Evolutionary conservation across 2,113 vertebrate species (phyloP), one percentile per base, ranked within the genome.

Genomic region (Willisornis vidua): DNA sequence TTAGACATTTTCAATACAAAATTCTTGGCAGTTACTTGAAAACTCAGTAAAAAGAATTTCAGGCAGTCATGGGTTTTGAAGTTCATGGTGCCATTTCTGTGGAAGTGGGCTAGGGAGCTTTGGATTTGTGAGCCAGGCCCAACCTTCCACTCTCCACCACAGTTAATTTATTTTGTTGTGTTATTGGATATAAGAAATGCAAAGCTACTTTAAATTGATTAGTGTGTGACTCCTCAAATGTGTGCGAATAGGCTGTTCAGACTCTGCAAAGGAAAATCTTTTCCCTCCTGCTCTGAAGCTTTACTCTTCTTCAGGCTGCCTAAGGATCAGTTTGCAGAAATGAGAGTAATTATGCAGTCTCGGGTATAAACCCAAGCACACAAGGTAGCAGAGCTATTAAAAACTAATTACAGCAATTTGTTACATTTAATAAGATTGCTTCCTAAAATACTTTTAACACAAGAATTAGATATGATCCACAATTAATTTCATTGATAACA

Each of bases 361-460:
- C 2, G 3, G 12, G 6, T 82, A 26, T 72, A 54, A 94, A 94
- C 70, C 48, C 72, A 87, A 73, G 11, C 54, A 52, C n/a, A 28
- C 7, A 14, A 72, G 18, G 7, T 65, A 43, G 29, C 46, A 68
- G 46, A 79, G 45, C 26, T 89, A 63, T 45, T 71, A 66, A 71
- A 89, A 90, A 28, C 16, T 71, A 79, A 81, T 88, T 82, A 54
- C 17, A 83, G 16, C 26, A 62, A 51, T 91, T 89, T 33, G 9
- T 61, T 89, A 43, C 18, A 14, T 79, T 78, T 91, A 66, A 45
- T 87, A 82, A 87, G 58, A 43, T 72, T 70, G 8, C n/a, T 94
- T 75, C 43, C 52, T 89, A 35, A 84, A 74, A 63, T 80, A 35
- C 23, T 62, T 94, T 28, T 43, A 89, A 67, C 13, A 37, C 8